Evolutionary conservation across 2,797 vertebrate genomes (phyloP).

Genomic region (Otus scops): DNA sequence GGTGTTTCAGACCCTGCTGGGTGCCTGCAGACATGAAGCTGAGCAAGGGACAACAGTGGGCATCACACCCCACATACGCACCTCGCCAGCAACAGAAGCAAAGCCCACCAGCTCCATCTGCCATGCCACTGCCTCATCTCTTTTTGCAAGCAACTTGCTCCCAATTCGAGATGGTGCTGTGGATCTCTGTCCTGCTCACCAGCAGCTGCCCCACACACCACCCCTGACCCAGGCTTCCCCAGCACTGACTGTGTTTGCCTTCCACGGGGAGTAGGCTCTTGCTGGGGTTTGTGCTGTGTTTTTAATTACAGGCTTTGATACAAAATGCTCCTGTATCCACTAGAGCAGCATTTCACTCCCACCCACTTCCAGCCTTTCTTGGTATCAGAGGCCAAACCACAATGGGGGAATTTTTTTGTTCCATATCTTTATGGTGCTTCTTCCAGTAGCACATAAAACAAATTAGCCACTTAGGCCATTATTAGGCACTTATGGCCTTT

Average conservation of each 20-base stretch:
- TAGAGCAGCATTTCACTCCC: background rate
- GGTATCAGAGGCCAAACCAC: conserved; percentile 18
- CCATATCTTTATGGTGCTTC: conserved; percentile 22
- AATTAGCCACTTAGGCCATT: conserved; percentile 72
- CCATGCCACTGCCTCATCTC: fast-evolving
- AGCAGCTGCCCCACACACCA: background rate
- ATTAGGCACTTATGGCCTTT: conserved; percentile 68
- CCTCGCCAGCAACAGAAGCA: background rate
- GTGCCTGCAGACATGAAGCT: fast-evolving
- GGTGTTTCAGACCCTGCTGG: background rate
- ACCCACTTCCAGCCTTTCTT: background rate
- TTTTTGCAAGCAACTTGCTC: background rate
- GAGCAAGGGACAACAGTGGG: fast-evolving
- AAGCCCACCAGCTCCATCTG: background rate
- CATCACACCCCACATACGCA: fast-evolving
- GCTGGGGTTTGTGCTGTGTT: background rate
- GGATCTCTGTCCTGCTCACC: background rate
- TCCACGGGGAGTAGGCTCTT: background rate
- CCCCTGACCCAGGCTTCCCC: background rate
- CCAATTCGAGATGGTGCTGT: fast-evolving
- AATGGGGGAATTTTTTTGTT: conserved; percentile 31
- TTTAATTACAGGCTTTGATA: background rate
- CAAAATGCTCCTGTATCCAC: background rate
- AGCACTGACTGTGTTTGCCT: background rate
- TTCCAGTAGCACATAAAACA: conserved; percentile 67